Percentiles rank a stretch among this genome's conserved stretches.
Evolutionary conservation across 2,888 invertebrate species (phyloP).

Genomic region (Zaprionus bogoriensis): DNA sequence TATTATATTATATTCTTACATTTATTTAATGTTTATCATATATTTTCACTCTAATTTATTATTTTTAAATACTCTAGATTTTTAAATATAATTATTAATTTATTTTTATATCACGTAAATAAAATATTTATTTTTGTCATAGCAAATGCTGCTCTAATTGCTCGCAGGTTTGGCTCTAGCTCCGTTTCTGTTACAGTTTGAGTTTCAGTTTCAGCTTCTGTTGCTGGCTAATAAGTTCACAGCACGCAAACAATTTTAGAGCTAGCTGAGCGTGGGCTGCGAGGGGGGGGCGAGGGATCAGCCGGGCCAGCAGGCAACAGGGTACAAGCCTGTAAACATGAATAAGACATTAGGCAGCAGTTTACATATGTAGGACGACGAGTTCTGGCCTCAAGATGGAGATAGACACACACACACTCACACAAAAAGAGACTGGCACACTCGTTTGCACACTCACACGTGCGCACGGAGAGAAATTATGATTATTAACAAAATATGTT

Average conservation of each 20-base stretch:
- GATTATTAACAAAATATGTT: constrained; percentile 75
- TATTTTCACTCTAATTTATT: no score
- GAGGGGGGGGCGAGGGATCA: background rate
- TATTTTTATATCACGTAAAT: no score
- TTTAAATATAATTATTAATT: no score
- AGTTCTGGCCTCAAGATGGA: constrained; percentile 29
- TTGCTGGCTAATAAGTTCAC: constrained; percentile 57
- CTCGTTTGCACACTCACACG: background rate
- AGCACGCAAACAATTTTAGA: constrained; percentile 67
- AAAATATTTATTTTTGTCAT: no score
- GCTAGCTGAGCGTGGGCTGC: constrained; percentile 1
- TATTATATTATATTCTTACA: no score
- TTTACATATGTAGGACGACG: constrained; percentile 63
- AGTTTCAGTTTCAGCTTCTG: background rate
- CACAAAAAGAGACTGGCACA: background rate
- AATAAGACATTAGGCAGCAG: constrained; percentile 69
- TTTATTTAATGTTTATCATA: no score
- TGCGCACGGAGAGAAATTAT: constrained; percentile 55
- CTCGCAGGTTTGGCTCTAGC: background rate
- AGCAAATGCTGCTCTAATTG: no score
- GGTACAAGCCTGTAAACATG: constrained; percentile 66
- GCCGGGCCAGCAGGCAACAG: background rate
- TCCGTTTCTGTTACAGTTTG: background rate
- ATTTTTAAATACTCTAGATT: no score
- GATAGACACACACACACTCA: constrained; percentile 11